phyloP scores from a whole-genome alignment of 2,888 invertebrate genomes.

The Smittia sp. region DNA sequence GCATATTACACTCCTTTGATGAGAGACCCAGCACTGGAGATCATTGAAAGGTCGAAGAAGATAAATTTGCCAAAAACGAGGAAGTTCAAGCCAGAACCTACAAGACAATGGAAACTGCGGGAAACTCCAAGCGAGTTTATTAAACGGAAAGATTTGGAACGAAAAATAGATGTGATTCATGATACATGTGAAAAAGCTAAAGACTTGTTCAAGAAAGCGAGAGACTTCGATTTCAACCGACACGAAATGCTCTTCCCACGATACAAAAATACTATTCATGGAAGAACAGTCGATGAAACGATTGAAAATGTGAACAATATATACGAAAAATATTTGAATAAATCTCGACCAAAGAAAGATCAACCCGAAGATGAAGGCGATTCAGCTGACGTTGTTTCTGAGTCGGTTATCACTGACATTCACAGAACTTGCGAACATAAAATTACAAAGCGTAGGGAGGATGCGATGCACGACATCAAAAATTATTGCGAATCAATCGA shows the following conservation, averaged over 20 bases:
- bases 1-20: constrained; percentile 17
- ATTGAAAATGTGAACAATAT: constrained; percentile 18
- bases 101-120: constrained; percentile 9
- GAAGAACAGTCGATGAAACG: constrained; percentile 14
- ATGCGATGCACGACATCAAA: constrained; percentile 14
- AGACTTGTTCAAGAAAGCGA: constrained; percentile 27
- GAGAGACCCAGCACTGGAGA: constrained; percentile 20
- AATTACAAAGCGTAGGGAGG: constrained; percentile 28
- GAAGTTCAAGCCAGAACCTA: constrained; percentile 18
- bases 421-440: constrained; percentile 27
- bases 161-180: constrained; percentile 27
- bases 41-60: constrained; percentile 23
- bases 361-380: not conserved
- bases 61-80: not conserved
- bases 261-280: constrained; percentile 29
- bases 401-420: constrained; percentile 20
- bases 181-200: constrained; percentile 33
- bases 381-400: too few relatives aligned
- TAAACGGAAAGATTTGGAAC: constrained; percentile 22
- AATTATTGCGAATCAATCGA: constrained; percentile 29
- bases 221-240: constrained; percentile 31
- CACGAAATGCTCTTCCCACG: constrained; percentile 29
- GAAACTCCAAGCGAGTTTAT: constrained; percentile 34
- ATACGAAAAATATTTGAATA: constrained; percentile 18
- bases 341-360: not conserved